These are phyloP conservation scores for Amphilophus citrinellus DNA, from an alignment of 2,113 vertebrate genomes.

Conservation along the genomic window DNA sequence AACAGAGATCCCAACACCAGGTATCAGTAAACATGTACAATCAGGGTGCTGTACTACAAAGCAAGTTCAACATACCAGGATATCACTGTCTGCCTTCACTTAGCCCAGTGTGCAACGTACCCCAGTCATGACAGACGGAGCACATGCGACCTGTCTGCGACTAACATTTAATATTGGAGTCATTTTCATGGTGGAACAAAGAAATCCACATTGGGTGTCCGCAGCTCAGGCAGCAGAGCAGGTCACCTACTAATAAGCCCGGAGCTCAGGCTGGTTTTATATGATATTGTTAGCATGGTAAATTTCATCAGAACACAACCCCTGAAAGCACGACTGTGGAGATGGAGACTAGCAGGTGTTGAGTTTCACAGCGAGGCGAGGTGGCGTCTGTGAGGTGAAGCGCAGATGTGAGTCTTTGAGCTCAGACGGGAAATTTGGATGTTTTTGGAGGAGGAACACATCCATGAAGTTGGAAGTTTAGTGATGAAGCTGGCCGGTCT, in stretches of 20 bases:
- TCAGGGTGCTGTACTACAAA: neutral
- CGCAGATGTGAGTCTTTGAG: neutral
- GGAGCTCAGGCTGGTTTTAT: neutral
- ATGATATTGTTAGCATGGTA: neutral
- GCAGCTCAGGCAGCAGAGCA: too few relatives aligned
- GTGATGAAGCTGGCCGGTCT: constrained; percentile 22
- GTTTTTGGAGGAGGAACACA: constrained; percentile 27
- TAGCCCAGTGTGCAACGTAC: too few relatives aligned
- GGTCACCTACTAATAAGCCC: too few relatives aligned
- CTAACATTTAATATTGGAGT: too few relatives aligned
- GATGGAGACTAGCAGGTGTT: neutral
- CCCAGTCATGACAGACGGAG: too few relatives aligned
- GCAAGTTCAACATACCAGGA: rapidly evolving
- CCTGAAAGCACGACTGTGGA: neutral
- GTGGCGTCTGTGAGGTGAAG: neutral
- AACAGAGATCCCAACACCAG: neutral
- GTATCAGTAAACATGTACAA: neutral
- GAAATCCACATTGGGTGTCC: too few relatives aligned
- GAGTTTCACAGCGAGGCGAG: neutral
- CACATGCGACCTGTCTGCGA: too few relatives aligned
- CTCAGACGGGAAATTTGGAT: neutral
- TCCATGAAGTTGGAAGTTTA: neutral
- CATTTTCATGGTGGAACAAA: too few relatives aligned
- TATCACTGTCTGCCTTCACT: neutral
- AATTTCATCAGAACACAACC: too few relatives aligned